These are phyloP conservation scores for Sinosuthora webbiana DNA, from an alignment of 2,113 vertebrate genomes.

Conservation along the genomic window DNA sequence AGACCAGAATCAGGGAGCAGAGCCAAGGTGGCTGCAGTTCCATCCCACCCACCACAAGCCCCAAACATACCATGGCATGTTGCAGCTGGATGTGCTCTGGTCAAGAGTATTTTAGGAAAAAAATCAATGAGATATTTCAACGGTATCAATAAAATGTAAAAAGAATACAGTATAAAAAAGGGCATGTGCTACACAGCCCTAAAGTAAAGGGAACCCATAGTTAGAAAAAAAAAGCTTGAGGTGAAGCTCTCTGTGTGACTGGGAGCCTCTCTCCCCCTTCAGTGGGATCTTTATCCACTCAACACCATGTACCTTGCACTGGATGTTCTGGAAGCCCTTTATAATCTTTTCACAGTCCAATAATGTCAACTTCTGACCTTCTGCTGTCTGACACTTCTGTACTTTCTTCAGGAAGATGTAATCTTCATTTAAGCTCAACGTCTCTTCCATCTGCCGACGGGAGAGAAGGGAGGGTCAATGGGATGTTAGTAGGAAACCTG, in stretches of 20 bases:
- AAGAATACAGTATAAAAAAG: background rate
- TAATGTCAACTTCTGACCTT: constrained; percentile 51
- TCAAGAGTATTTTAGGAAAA: background rate
- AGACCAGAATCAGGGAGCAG: fast-evolving
- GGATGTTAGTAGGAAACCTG: background rate
- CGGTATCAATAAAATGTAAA: background rate
- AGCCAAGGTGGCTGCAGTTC: background rate
- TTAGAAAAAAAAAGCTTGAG: background rate
- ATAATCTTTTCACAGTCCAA: constrained; percentile 76
- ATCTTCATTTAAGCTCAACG: constrained; percentile 69
- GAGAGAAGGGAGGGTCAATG: background rate
- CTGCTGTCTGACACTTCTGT: constrained; percentile 74
- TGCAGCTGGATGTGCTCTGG: background rate
- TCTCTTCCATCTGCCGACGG: constrained; percentile 67
- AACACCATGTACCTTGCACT: constrained; percentile 63
- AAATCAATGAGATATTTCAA: background rate
- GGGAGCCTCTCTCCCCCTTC: background rate
- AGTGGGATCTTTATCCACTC: background rate
- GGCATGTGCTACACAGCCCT: background rate
- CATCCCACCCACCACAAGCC: background rate
- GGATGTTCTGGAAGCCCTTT: constrained; percentile 61
- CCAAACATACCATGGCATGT: fast-evolving
- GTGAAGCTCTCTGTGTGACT: background rate
- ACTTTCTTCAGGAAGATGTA: constrained; percentile 74
- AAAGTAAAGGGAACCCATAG: background rate